These are phyloP conservation scores for Idaea straminata DNA, from an alignment of 2,888 invertebrate species.

Conservation along the genomic window DNA sequence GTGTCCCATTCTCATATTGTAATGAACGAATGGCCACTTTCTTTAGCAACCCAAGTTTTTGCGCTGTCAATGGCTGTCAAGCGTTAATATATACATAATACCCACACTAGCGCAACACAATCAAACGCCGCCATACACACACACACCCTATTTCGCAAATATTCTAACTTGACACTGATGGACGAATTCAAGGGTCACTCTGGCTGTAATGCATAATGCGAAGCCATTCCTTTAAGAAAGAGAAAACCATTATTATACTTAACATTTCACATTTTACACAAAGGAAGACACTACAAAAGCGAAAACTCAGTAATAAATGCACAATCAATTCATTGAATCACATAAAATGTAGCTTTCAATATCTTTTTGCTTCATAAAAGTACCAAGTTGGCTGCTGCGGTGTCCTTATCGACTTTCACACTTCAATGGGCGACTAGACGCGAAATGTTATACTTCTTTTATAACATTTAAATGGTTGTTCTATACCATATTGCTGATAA, in stretches of 20 bases:
- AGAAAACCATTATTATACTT: not conserved
- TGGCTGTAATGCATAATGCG: too few relatives aligned
- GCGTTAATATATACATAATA: too few relatives aligned
- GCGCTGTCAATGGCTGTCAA: too few relatives aligned
- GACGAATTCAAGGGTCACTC: too few relatives aligned
- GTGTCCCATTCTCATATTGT: too few relatives aligned
- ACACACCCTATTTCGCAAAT: too few relatives aligned
- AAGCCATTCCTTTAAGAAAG: too few relatives aligned
- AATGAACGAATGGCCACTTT: too few relatives aligned
- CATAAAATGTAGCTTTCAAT: not conserved
- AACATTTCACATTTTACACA: not conserved
- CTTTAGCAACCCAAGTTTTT: too few relatives aligned
- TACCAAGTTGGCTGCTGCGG: constrained; percentile 19
- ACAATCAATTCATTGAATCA: not conserved
- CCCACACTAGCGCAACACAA: too few relatives aligned
- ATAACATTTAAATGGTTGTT: not conserved
- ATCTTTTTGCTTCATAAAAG: constrained; percentile 8
- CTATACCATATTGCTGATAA: not conserved
- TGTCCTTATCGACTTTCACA: constrained; percentile 45
- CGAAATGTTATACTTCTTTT: constrained; percentile 33
- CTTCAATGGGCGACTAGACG: constrained; percentile 30
- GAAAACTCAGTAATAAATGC: not conserved
- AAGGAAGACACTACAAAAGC: not conserved
- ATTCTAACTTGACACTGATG: too few relatives aligned
- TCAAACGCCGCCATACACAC: too few relatives aligned